phyloP scores from a whole-genome alignment of 2,888 invertebrate genomes.

The Clunio marinus region DNA sequence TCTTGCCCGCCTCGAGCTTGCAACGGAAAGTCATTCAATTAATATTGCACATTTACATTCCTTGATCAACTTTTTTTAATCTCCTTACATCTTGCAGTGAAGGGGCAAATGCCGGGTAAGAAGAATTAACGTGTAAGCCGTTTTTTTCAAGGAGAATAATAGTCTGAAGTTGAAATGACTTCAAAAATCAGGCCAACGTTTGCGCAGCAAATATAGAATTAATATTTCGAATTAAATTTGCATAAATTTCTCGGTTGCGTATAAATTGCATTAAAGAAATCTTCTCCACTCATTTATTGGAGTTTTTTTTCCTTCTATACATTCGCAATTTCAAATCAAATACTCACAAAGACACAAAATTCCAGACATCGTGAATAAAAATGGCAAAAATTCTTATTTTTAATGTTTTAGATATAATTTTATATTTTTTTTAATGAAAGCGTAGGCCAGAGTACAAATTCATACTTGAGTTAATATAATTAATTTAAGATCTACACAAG shows the following conservation, averaged over 20 bases:
- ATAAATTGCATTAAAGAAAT: slow-evolving; percentile 2
- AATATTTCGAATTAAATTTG: slow-evolving; percentile 2
- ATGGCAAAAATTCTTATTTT: slow-evolving; percentile 1
- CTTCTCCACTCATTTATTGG: neutral
- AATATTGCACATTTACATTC: slow-evolving; percentile 7
- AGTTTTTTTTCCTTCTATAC: too few species aligned
- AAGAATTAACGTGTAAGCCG: too few species aligned
- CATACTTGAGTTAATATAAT: too few species aligned
- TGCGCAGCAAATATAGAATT: neutral
- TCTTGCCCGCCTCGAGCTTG: neutral
- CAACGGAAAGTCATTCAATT: neutral
- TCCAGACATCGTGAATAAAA: too few species aligned
- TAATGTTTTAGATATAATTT: too few species aligned
- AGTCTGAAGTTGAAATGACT: neutral
- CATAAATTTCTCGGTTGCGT: neutral
- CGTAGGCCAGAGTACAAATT: too few species aligned
- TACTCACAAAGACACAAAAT: too few species aligned
- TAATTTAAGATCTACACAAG: too few species aligned
- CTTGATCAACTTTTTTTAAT: neutral
- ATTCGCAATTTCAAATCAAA: too few species aligned
- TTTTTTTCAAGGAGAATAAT: too few species aligned
- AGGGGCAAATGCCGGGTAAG: neutral
- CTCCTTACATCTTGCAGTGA: neutral
- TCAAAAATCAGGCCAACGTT: neutral
- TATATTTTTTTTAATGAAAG: too few species aligned